Base-by-base conservation (phyloP, 1,140 invertebrate species). In the Euglossa dilemma region DNA sequence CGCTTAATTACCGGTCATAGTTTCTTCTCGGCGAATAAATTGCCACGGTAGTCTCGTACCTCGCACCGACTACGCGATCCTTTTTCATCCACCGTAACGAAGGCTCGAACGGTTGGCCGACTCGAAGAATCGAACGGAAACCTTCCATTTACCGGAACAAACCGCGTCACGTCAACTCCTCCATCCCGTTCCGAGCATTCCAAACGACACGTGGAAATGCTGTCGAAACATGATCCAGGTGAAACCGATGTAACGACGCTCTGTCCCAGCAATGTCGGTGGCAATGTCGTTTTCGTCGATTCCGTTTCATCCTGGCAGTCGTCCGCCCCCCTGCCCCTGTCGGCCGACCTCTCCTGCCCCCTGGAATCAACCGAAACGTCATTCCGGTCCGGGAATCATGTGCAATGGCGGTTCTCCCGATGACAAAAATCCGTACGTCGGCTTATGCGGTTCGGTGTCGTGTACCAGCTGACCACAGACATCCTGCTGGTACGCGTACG, bases 361-460 rank as follows among this genome's bases (percentile, higher is more conserved):
- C 54, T 23, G 50, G 45, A 59, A 57, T 75, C 47, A 73, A 54
- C 72, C 70, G 72, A 87, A 87, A 87, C 57, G 80, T 87, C 85
- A 87, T 87, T 87, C 85, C 67, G 63, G 54, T 45, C 54, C 25
- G 75, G 80, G 78, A 76, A 87, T 87, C 86, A 78, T 78, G 86
- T 77, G 74, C 76, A 66, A 76, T 64, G 85, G 61, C 59, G 72
- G 76, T 75, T 61, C 71, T 23, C 43, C 52, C 74, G 85, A 84
- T 71, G 82, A 84, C 85, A 87, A 87, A 87, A 87, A 84, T 81
- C 74, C 63, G 73, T 84, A 80, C 47, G 76, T 84, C 73, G 83
- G 82, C 66, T 87, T 66, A 64, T 83, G 81, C 81, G 59, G 66
- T 80, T 54, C 56, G 72, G 56, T 84, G 77, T 72, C 67, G 72